Evolutionary conservation across 2,797 vertebrate genomes (phyloP), one percentile per base, ranked within the genome.

Genomic region (Sebastes matsubarae): DNA sequence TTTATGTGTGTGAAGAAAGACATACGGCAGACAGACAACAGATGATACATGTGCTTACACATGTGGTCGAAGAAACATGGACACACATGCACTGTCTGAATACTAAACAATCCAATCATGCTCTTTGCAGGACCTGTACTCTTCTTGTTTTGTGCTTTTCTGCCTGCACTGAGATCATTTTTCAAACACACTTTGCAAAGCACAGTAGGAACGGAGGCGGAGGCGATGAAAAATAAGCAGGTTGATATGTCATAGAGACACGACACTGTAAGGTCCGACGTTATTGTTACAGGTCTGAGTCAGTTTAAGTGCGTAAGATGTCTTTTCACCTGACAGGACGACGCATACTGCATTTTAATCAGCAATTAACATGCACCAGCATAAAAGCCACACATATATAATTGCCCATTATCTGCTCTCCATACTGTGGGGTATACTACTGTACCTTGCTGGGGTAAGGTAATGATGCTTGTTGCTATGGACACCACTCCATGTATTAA

Each of bases 381-480:
- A 46, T 2, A 6, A 24, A 75, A 60, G 7, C 22, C 11, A 8
- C 34, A 18, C 8, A 54, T 36, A 4, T 36, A 11, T 42, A 38
- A 52, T 52, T 52, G 20, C 50, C 20, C 50, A 52, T 52, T 52
- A 52, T 20, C 50, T 50, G 18, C 18, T 52, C 50, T 52, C 50
- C 20, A n/a, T 52, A 10, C 50, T 52, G 42, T 18, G 16, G 27
- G 34, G 29, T 42, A 50, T 64, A 46, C 42, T 46, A 10, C 30
- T 82, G 18, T 66, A 29, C 68, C 54, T 60, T 55, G 27, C 72
- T 52, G 27, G 57, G 22, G 12, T 32, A 52, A 36, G 59, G 30
- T 75, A 63, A 67, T 52, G 32, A 68, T 67, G 34, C 63, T 63
- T 88, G 83, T 83, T 91, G 81, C 79, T 74, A 79, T 86, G 75